Percentiles rank a stretch among this genome's conserved stretches.
Evolutionary conservation across 2,113 vertebrate genomes (phyloP).

Genomic region (Zapornia atra): DNA sequence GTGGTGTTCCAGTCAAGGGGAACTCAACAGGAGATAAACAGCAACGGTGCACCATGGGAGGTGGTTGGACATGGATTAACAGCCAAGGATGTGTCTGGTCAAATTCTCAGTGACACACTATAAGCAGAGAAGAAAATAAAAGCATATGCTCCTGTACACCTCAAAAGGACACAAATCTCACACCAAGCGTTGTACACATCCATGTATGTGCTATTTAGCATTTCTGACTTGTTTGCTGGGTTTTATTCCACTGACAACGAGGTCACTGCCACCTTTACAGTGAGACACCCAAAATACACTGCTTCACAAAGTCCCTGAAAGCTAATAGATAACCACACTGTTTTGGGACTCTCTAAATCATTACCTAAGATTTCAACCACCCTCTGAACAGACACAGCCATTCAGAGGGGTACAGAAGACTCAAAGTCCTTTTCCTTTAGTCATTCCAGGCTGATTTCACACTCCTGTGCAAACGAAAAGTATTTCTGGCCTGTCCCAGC

Average conservation of each 20-base stretch:
- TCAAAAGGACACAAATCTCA: neutral
- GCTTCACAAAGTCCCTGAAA: neutral
- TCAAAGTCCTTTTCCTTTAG: neutral
- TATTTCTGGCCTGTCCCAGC: neutral
- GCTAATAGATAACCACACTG: neutral
- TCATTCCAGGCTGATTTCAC: neutral
- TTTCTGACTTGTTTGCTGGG: neutral
- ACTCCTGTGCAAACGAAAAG: neutral
- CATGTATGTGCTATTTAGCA: neutral
- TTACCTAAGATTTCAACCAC: neutral
- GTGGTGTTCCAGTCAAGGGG: neutral
- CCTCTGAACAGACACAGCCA: conserved; percentile 19
- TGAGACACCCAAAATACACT: neutral
- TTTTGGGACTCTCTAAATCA: conserved; percentile 20
- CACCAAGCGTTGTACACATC: neutral
- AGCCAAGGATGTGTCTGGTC: neutral
- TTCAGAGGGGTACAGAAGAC: neutral
- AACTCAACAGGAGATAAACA: neutral
- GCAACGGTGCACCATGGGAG: neutral
- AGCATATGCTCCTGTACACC: neutral
- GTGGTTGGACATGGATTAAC: neutral
- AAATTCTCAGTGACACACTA: neutral
- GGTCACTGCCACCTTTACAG: neutral
- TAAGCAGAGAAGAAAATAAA: neutral
- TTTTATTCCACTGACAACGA: neutral